Evolutionary conservation across 2,113 vertebrate species (phyloP), one percentile per base, ranked within the genome.

Genomic region (Siniperca knerii): DNA sequence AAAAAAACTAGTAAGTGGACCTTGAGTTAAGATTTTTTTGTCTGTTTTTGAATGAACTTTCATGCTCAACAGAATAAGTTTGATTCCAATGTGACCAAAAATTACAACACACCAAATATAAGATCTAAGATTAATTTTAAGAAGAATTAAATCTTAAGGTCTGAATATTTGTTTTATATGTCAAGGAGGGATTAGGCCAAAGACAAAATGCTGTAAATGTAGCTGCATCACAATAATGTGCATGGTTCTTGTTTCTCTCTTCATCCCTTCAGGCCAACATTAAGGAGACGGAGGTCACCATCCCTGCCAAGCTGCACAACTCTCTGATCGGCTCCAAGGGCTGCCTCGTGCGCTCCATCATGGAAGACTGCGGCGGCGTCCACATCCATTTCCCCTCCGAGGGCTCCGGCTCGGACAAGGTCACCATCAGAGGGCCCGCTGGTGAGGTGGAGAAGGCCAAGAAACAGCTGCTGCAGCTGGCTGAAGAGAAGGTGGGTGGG

Each of bases 341-440:
- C 62, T 96, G 96, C 87, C 93, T 97, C 4, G 96, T 97, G 88
- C 96, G 96, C 77, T 95, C 96, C 8, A 90, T 97, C 85, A 97
- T 97, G 96, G 96, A 97, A 68, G 96, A 97, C 48, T 97, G 96
- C 10, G 96, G 96, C 0, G 96, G 96, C 2, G 96, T 97, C 54
- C 96, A 96, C 92, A 96, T 96, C 83, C 95, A 97, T 66, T 97
- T 97, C 87, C 96, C 96, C n/a, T 95, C 94, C 0, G 95, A 95
- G 78, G 96, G 96, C 75, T 96, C 96, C 0, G 95, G 93, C 35
- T 95, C 96, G 0, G 95, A 96, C 88, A 95, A 90, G 68, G 95
- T 97, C 75, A 96, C 95, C 75, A 96, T 97, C 90, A 91, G 94
- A 23, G 97, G 96, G 0, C 95, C 95, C 0, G 90, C 81, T 0